Evolutionary conservation across 2,888 invertebrate species (phyloP), one percentile per base, ranked within the genome.

Genomic region (Callyntrura guangdongensis): DNA sequence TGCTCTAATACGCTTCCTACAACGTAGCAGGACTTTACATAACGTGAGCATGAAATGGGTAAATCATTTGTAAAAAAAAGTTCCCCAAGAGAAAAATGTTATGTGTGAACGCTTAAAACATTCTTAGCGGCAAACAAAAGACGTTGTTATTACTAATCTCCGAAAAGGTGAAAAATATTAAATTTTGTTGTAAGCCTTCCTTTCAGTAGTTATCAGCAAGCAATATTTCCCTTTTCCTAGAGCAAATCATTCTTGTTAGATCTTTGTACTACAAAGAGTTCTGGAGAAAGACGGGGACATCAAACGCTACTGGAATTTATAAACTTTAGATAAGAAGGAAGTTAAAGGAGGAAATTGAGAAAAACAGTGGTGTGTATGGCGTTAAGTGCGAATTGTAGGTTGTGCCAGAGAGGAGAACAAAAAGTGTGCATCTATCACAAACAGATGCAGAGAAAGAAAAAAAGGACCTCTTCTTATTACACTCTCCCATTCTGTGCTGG

Each of bases 381-480:
- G 17, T 72, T 36, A 45, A 72, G 69, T 72, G 45, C 45, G 69
- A n/a, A 72, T 72, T 72, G 69, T 72, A 36, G 45, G 2, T 36
- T 36, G 36, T 77, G 77, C 77, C 77, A 77, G 77, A 77, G 77
- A 77, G 77, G 53, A 77, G 77, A 53, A 22, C 53, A 53, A 77
- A 36, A 77, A 77, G 49, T 77, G 77, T 77, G 53, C 77, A 77
- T 77, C 77, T 25, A 77, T 77, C 77, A 77, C 77, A 14, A 77
- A 77, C 77, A 77, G 77, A 77, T 45, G 45, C 17, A 22, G 77
- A 53, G 14, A 77, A 25, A 77, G 22, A 53, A 45, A 72, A 77
- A 77, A 53, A 49, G n/a, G 12, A n/a, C n/a, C 36, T 6, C 49
- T 22, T 9, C 77, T 53, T 14, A 53, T 77, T 25, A 77, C 53